These are phyloP conservation scores for Zosterops borbonicus DNA, from an alignment of 2,113 vertebrate genomes.

Conservation along the genomic window DNA sequence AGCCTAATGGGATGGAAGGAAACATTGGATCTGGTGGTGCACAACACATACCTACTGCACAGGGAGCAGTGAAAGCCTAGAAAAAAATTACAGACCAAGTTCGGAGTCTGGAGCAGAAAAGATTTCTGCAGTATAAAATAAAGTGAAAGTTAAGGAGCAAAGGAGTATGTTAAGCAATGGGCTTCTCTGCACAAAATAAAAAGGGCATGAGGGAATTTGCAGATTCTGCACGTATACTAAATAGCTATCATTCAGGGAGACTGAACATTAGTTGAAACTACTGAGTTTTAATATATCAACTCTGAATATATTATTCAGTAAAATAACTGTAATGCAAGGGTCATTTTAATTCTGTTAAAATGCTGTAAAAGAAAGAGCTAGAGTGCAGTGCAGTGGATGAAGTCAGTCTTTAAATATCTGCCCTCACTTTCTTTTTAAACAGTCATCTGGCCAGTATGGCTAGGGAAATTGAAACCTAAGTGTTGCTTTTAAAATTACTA, in stretches of 20 bases:
- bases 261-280: not conserved
- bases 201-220: not conserved
- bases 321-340: not conserved
- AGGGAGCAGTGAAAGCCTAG: not conserved
- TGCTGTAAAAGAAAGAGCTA: not conserved
- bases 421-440: not conserved
- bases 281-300: not conserved
- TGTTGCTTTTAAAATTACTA: not conserved
- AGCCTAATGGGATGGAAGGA: not conserved
- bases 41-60: not conserved
- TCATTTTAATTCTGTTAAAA: not conserved
- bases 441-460: not conserved
- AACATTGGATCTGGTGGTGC: not conserved
- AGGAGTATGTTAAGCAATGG: not conserved
- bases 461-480: not conserved
- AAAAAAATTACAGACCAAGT: not conserved
- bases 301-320: not conserved
- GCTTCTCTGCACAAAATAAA: not conserved
- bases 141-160: not conserved
- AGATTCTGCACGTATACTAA: not conserved
- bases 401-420: not conserved
- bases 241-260: not conserved
- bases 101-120: not conserved
- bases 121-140: not conserved
- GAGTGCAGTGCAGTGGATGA: not conserved